Base-by-base conservation (phyloP, 2,888 invertebrate species). In the Parthenolecanium corni region DNA sequence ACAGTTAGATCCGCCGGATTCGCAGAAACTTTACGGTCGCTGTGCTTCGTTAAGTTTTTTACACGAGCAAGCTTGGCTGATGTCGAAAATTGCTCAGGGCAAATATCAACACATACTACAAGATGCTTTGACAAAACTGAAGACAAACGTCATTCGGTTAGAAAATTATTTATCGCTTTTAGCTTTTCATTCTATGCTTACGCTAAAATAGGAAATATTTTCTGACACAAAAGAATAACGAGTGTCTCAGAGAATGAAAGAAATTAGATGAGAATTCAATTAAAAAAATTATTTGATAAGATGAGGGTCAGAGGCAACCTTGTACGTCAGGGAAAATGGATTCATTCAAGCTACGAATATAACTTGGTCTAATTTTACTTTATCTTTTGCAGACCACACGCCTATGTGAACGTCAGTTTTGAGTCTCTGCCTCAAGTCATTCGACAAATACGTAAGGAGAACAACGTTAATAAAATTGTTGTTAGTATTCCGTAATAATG, bases 61-160 rank as follows among this genome's bases (percentile, higher is more conserved):
- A 14, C 23, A 57, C 16, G 57, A 46, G 31, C 57, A 57, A 25
- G 57, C 57, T 18, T 57, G 57, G 57, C 24, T 57, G 14, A 46
- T 57, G 46, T 57, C 57, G 31, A 57, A 57, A 57, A 57, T 57
- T 5, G 57, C 57, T 4, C 57, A 57, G 46, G 57, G 57, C 31
- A 57, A 57, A 57, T 57, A 57, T 46, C 57, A 57, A 31, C 57
- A 57, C 12, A 57, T 57, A 11, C 25, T 57, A 16, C 23, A 12
- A 4, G 47, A 57, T 24, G 46, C 47, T 16, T 31, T 57, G 46
- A 42, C 3, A 18, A 57, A 46, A 47, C 11, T 57, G 31, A 46
- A 57, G 46, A 36, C 42, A 14, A 57, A 57, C 21, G 24, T 47
- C 3, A 57, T 57, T 14, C 42, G 44, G 57, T 57, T 31, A 6